A percentile compares a stretch with the other conserved stretches of the same genome.
Conservation (phyloP, 2,888 invertebrate genomes). For the Lysandra bellargus region DNA sequence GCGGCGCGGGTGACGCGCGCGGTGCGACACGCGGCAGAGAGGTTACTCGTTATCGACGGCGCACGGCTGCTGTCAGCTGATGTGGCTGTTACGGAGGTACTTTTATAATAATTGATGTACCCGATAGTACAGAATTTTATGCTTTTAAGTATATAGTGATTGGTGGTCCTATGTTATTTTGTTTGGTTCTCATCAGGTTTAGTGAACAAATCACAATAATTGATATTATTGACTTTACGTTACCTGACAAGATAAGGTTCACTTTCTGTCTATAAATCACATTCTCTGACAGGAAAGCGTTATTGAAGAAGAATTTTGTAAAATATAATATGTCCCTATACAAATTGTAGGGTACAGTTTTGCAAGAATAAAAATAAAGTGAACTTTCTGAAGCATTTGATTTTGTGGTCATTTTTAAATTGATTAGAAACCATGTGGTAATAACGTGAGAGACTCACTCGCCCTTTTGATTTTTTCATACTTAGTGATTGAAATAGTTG, state of each 20-base stretch:
- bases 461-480: not conserved
- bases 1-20: conserved; percentile 50
- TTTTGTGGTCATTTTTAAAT: not conserved
- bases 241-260: not conserved
- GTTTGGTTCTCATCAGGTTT: too few relatives aligned
- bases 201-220: too few relatives aligned
- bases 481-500: not conserved
- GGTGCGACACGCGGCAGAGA: conserved; percentile 41
- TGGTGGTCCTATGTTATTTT: too few relatives aligned
- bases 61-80: conserved; percentile 52
- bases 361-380: too few relatives aligned
- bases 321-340: too few relatives aligned
- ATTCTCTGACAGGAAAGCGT: too few relatives aligned
- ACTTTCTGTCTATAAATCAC: too few relatives aligned
- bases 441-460: not conserved
- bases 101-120: not conserved
- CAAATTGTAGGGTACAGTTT: too few relatives aligned
- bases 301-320: too few relatives aligned
- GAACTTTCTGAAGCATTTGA: not conserved
- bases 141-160: too few relatives aligned
- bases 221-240: not conserved
- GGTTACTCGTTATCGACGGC: conserved; percentile 54
- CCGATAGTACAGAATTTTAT: too few relatives aligned
- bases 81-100: conserved; percentile 66
- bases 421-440: not conserved